A percentile compares a stretch with the other conserved stretches of the same genome.
These are phyloP conservation scores for Catalaphyllia jardinei DNA, from an alignment of 64 coral and sea anemone species.

Conservation along the genomic window DNA sequence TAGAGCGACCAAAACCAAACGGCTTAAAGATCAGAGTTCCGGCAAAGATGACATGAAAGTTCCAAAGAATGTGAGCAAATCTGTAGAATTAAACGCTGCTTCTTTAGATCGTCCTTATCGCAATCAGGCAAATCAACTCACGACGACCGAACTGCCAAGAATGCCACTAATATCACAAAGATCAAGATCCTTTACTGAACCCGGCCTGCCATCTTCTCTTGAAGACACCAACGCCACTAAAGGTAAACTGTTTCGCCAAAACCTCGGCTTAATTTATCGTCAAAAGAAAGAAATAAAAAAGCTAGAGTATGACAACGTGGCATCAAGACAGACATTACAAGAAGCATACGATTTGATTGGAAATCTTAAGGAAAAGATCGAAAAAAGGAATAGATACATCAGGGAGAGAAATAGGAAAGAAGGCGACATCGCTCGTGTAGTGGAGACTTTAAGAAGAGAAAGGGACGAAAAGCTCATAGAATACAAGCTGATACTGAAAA, in stretches of 20 bases:
- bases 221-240: neutral
- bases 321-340: conserved; percentile 1
- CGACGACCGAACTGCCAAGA: neutral
- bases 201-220: neutral
- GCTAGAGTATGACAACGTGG: conserved; percentile 31
- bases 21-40: neutral
- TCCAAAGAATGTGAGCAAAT: neutral
- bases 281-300: conserved; percentile 35
- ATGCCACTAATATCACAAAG: neutral
- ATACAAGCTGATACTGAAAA: conserved; percentile 21
- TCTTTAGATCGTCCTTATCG: neutral
- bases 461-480: conserved; percentile 35
- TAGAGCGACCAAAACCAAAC: neutral
- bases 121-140: neutral
- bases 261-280: conserved; percentile 36
- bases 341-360: conserved; percentile 13
- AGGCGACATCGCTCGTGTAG: conserved; percentile 14
- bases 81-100: neutral
- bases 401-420: conserved; percentile 15
- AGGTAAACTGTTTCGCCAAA: conserved; percentile 15
- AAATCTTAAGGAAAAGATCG: conserved; percentile 18
- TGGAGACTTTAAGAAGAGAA: conserved; percentile 16
- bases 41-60: conserved; percentile 1
- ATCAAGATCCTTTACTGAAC: neutral
- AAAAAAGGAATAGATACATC: conserved; percentile 36